These are phyloP conservation scores for Cheilosia soror DNA, from an alignment of 2,888 invertebrate species.

Conservation along the genomic window DNA sequence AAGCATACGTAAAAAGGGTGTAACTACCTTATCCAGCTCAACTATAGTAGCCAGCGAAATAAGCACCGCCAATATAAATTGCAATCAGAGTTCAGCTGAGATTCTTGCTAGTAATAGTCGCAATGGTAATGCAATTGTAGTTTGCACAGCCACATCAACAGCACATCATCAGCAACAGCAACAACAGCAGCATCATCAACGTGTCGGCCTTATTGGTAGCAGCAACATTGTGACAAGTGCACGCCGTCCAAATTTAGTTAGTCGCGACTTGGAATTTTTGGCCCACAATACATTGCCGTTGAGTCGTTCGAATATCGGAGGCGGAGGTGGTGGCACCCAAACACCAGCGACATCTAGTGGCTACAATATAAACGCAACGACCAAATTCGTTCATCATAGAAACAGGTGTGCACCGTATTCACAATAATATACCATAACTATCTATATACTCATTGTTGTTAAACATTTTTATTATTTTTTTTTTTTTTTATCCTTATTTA, in stretches of 20 bases:
- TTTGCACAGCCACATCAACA: slow-evolving; percentile 26
- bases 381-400: slow-evolving; percentile 64
- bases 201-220: slow-evolving; percentile 46
- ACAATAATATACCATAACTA: slow-evolving; percentile 28
- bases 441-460: slow-evolving; percentile 3
- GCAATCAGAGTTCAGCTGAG: slow-evolving; percentile 49
- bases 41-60: slow-evolving; percentile 44
- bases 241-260: slow-evolving; percentile 66
- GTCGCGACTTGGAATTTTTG: slow-evolving; percentile 67
- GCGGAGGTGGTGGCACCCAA: background rate
- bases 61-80: slow-evolving; percentile 43
- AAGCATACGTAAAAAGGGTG: slow-evolving; percentile 63
- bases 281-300: slow-evolving; percentile 64
- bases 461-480: background rate
- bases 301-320: slow-evolving; percentile 52
- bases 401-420: slow-evolving; percentile 69
- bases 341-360: slow-evolving; percentile 41
- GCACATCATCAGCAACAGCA: slow-evolving; percentile 72
- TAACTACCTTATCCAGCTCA: slow-evolving; percentile 54
- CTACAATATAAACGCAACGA: slow-evolving; percentile 40
- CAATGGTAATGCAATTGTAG: slow-evolving; percentile 58
- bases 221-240: slow-evolving; percentile 46
- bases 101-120: slow-evolving; percentile 43
- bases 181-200: slow-evolving; percentile 68
- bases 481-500: slow-evolving; percentile 7